phyloP scores from a whole-genome alignment of 1,140 invertebrate species.

The Drosophila nigrodunni region DNA sequence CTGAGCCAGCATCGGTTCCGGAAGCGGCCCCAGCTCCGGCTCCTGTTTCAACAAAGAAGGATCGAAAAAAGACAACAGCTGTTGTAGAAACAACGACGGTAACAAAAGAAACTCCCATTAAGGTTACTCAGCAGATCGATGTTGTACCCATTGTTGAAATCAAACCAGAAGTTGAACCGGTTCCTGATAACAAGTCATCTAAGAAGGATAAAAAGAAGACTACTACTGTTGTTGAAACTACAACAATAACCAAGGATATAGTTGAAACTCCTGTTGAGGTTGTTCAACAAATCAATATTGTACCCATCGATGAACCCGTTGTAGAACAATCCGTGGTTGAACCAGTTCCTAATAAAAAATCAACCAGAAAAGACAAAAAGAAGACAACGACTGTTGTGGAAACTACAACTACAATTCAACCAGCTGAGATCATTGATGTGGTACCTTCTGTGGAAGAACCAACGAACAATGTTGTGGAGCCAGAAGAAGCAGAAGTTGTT shows the following conservation, averaged over 20 bases:
- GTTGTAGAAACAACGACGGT: conserved; percentile 4
- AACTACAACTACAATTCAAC: not conserved
- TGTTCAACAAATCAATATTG: not conserved
- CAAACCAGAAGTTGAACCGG: not conserved
- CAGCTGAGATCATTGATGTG: not conserved
- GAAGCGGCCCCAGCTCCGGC: not conserved
- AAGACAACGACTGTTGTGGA: too few relatives aligned
- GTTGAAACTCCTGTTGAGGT: not conserved
- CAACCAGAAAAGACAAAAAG: too few relatives aligned
- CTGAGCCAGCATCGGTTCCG: not conserved
- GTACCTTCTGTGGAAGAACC: not conserved
- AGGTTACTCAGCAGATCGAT: not conserved
- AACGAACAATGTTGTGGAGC: not conserved
- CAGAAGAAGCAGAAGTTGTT: too few relatives aligned
- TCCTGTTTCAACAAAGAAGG: not conserved
- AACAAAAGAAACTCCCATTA: not conserved
- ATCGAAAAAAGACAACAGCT: conserved; percentile 2
- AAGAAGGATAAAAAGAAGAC: conserved; percentile 10
- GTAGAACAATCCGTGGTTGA: conserved; percentile 13
- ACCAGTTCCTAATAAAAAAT: not conserved
- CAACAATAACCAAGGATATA: conserved; percentile 2
- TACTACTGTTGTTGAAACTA: conserved; percentile 13
- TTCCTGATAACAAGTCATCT: not conserved
- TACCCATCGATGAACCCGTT: conserved; percentile 8
- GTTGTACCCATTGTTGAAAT: not conserved